Evolutionary conservation across 2,888 invertebrate species (phyloP), one percentile per base, ranked within the genome.

Genomic region (Andrena hattorfiana): DNA sequence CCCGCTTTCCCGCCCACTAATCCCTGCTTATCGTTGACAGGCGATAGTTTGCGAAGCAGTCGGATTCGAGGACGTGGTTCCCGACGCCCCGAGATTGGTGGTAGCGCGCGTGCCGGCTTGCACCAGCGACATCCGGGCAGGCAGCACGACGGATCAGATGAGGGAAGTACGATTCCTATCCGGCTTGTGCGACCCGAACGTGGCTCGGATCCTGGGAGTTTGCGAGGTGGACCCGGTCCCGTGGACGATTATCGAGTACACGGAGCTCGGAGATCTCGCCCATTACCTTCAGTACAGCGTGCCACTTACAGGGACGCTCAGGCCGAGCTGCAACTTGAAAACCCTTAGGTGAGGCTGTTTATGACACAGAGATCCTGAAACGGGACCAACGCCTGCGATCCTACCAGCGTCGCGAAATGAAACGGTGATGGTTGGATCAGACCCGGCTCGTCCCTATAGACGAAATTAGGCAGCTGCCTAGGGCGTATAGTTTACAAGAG

Each of bases 211-310:
- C 75, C 94, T 97, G 84, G 96, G 95, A 69, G 95, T 96, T 74
- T 95, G 95, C 90, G 70, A 80, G 8, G 94, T 94, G 81, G 95
- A 95, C 87, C 89, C 92, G 20, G 95, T 95, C 85, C 95, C 96
- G 72, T 96, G 96, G 95, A 96, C 96, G 90, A 95, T 97, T 71
- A 95, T 96, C 87, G 97, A 97, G 94, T 97, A 97, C 94, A 96
- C 96, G 92, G 96, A 96, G 90, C 96, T 96, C 91, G 97, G 97
- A 10, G 97, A 97, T 94, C 95, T 97, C 81, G 96, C 96, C 89
- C 96, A 97, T 93, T 96, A 96, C 94, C 94, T 96, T 80, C 95
- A 95, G 91, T 94, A 94, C 88, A 92, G 93, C 83, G 93, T 94
- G 76, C 93, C 94, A 64, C 91, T 93, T 73, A 92, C 93, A 74